Percentiles rank a stretch among this genome's conserved stretches.
phyloP scores from a whole-genome alignment of 2,888 invertebrate species.

The Tachina fera region DNA sequence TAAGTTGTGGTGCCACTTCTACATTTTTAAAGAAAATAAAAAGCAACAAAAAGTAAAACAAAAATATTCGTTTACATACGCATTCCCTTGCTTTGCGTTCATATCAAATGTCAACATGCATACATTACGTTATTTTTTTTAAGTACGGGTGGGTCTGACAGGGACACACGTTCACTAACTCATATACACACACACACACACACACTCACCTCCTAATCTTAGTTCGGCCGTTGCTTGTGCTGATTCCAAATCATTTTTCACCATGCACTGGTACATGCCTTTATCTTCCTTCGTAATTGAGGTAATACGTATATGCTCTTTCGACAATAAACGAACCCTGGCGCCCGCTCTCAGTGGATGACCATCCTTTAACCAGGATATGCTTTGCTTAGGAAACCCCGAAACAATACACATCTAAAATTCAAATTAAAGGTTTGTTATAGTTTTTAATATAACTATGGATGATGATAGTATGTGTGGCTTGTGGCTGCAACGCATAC shows the following conservation, averaged over 20 bases:
- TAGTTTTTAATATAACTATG: not conserved
- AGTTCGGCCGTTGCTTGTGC: constrained; percentile 91
- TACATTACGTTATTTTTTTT: not conserved
- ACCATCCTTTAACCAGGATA: constrained; percentile 91
- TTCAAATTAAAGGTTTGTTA: constrained; percentile 63
- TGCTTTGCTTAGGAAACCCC: constrained; percentile 90
- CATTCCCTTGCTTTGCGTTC: not conserved
- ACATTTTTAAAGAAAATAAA: constrained; percentile 76
- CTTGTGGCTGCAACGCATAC: no score
- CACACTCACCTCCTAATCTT: constrained; percentile 88
- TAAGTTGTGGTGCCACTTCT: constrained; percentile 90
- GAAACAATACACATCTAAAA: constrained; percentile 89
- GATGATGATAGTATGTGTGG: not conserved
- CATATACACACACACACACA: not conserved
- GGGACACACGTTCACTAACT: not conserved
- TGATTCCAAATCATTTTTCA: constrained; percentile 91
- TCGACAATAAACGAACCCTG: constrained; percentile 84
- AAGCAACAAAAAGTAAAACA: constrained; percentile 23
- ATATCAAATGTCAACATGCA: constrained; percentile 12
- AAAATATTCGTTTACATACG: not conserved
- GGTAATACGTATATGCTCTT: constrained; percentile 85
- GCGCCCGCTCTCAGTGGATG: constrained; percentile 85
- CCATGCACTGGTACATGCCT: constrained; percentile 96
- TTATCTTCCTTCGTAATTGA: constrained; percentile 90
- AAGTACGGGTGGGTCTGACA: not conserved